Conservation (phyloP, 2,888 invertebrate genomes). For the Papilio elwesi region DNA sequence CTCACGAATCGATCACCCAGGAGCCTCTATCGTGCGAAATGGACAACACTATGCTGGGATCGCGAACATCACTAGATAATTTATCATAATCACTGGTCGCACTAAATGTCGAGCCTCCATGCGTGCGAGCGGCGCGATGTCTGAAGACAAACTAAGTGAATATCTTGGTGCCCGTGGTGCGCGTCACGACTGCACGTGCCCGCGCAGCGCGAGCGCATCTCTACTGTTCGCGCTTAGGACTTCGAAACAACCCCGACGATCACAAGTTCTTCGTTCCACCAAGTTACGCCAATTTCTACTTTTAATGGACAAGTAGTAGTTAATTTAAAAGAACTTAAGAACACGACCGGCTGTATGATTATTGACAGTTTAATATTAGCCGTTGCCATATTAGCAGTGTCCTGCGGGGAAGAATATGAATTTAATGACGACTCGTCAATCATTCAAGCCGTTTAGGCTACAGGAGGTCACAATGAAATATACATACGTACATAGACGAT, state of each 20-base stretch:
- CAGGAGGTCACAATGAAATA: too few species aligned
- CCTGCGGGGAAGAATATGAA: too few species aligned
- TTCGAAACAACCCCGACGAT: slow-evolving; percentile 7
- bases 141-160: slow-evolving; percentile 77
- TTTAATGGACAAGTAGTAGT: too few species aligned
- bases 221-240: slow-evolving; percentile 45
- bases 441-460: too few species aligned
- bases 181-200: slow-evolving; percentile 81
- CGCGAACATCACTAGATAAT: slow-evolving; percentile 40
- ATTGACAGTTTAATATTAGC: too few species aligned
- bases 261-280: not conserved
- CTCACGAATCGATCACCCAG: slow-evolving; percentile 33
- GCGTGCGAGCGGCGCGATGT: slow-evolving; percentile 72
- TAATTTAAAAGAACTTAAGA: too few species aligned
- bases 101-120: slow-evolving; percentile 63
- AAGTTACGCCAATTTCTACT: too few species aligned
- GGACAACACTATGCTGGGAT: slow-evolving; percentile 36
- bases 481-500: too few species aligned
- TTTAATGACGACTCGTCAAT: too few species aligned
- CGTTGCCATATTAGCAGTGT: too few species aligned
- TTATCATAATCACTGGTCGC: slow-evolving; percentile 71
- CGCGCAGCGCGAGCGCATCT: slow-evolving; percentile 68
- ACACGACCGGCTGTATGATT: too few species aligned
- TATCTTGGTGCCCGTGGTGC: slow-evolving; percentile 75
- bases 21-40: slow-evolving; percentile 3